Evolutionary conservation across 2,797 vertebrate species (phyloP).

Genomic region (Rousettus madagascariensis): DNA sequence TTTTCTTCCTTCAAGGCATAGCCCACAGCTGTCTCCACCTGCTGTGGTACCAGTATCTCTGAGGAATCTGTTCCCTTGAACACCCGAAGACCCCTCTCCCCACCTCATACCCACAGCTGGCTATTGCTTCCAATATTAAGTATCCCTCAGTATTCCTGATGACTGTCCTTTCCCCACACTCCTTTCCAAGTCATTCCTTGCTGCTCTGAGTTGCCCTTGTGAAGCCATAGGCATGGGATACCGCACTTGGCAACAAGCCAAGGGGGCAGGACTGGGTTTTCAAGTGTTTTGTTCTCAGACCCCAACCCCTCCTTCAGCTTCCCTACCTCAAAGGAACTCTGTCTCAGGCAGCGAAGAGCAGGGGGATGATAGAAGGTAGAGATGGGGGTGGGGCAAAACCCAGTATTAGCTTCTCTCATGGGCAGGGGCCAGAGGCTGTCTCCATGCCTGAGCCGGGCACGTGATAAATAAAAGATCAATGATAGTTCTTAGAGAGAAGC

Average conservation of each 20-base stretch:
- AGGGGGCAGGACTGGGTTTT: background rate
- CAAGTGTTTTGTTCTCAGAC: background rate
- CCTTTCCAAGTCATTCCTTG: slow-evolving; percentile 9
- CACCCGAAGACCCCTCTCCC: background rate
- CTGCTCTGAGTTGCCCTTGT: background rate
- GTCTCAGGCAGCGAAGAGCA: background rate
- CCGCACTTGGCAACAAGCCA: slow-evolving; percentile 7
- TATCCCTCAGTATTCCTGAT: background rate
- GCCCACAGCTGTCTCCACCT: background rate
- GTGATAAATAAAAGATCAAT: background rate
- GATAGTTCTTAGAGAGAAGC: background rate
- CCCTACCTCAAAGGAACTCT: background rate
- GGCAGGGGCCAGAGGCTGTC: background rate
- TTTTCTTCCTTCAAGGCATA: background rate
- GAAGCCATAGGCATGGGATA: background rate
- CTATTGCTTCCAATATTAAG: background rate
- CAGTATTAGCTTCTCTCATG: background rate
- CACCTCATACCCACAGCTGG: background rate
- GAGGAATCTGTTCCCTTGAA: background rate
- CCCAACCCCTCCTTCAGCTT: background rate
- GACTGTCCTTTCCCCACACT: background rate
- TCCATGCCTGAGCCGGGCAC: background rate
- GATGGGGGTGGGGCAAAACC: background rate
- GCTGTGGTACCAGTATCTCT: background rate
- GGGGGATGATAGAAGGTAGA: background rate